These are phyloP conservation scores for Otolemur garnettii DNA, from an alignment of 2,113 vertebrate species.

Conservation along the genomic window DNA sequence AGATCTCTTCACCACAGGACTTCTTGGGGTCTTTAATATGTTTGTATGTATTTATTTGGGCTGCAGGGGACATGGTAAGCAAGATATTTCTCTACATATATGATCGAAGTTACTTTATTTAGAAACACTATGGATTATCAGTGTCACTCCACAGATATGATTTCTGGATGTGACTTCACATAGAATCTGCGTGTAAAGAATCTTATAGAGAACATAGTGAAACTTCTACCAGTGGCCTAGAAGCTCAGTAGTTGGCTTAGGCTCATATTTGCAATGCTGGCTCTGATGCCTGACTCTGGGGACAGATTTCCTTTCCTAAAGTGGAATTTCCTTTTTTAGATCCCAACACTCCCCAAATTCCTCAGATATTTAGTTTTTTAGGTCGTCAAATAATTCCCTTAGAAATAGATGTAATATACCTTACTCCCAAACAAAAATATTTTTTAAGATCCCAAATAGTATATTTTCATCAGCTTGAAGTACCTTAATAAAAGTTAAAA, in stretches of 20 bases:
- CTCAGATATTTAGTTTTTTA: background rate
- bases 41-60: background rate
- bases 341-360: background rate
- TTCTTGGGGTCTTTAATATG: background rate
- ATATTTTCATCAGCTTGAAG: background rate
- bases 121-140: background rate
- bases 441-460: slow-evolving; percentile 23
- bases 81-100: slow-evolving; percentile 24
- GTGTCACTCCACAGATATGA: background rate
- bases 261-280: background rate
- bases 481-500: background rate
- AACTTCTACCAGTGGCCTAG: background rate
- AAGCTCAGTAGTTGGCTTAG: background rate
- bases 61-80: background rate
- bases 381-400: background rate
- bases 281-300: background rate
- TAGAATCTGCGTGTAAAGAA: background rate
- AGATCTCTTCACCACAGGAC: background rate
- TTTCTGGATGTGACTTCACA: background rate
- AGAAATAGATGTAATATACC: background rate
- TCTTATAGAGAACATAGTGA: background rate
- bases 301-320: background rate
- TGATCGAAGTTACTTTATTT: background rate
- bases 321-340: background rate
- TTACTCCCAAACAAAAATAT: background rate